phyloP scores from a whole-genome alignment of 2,888 invertebrate species.

The Cheilosia urbana region DNA sequence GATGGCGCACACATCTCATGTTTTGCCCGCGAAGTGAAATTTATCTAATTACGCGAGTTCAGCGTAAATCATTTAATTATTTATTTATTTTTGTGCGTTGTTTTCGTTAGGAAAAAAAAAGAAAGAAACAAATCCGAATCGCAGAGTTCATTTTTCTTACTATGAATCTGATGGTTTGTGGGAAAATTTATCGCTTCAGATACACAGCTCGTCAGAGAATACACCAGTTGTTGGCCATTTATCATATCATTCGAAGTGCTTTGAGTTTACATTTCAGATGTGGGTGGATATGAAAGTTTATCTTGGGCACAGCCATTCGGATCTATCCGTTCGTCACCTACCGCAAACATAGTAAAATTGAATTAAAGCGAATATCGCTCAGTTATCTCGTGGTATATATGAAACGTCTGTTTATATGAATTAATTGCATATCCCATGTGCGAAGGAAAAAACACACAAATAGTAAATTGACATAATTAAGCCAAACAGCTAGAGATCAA shows the following conservation, averaged over 20 bases:
- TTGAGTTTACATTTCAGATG: slow-evolving; percentile 46
- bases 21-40: slow-evolving; percentile 42
- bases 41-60: slow-evolving; percentile 44
- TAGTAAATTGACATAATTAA: slow-evolving; percentile 73
- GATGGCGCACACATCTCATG: slow-evolving; percentile 64
- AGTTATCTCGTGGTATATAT: slow-evolving; percentile 44
- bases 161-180: slow-evolving; percentile 54
- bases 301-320: slow-evolving; percentile 24
- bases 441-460: slow-evolving; percentile 41
- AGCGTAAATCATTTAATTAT: slow-evolving; percentile 52
- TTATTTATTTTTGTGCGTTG: slow-evolving; percentile 23
- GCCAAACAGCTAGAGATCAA: slow-evolving; percentile 63
- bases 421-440: slow-evolving; percentile 44
- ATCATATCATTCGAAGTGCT: slow-evolving; percentile 58
- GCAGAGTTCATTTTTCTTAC: slow-evolving; percentile 48
- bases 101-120: slow-evolving; percentile 19
- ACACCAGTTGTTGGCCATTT: slow-evolving; percentile 63
- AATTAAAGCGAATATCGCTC: slow-evolving; percentile 54
- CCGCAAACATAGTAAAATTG: slow-evolving; percentile 37
- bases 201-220: slow-evolving; percentile 8
- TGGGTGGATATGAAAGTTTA: slow-evolving; percentile 65
- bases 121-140: slow-evolving; percentile 17
- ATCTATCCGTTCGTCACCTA: slow-evolving; percentile 41
- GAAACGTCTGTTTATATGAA: slow-evolving; percentile 57
- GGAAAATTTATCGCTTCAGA: slow-evolving; percentile 57